phyloP scores from a whole-genome alignment of 2,888 invertebrate species.

The Ephialtes manifestator region DNA sequence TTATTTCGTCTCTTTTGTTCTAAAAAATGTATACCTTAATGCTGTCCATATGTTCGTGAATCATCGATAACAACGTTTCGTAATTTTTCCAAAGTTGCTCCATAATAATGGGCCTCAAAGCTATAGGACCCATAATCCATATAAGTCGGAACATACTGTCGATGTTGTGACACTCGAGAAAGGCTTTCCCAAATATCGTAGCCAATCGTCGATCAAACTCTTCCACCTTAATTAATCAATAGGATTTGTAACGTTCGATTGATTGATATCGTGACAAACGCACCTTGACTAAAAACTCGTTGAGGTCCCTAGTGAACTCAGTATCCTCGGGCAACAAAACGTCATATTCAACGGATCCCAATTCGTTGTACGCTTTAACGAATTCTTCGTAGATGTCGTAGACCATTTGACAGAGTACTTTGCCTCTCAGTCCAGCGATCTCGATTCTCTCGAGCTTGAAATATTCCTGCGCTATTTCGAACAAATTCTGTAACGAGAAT shows the following conservation, averaged over 20 bases:
- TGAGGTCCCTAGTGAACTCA: conserved; percentile 90
- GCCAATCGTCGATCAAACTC: conserved; percentile 93
- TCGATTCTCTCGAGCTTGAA: conserved; percentile 95
- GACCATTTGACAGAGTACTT: conserved; percentile 87
- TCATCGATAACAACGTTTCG: conserved; percentile 88
- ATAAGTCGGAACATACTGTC: conserved; percentile 90
- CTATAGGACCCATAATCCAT: conserved; percentile 91
- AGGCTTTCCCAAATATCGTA: conserved; percentile 92
- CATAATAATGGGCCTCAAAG: conserved; percentile 92
- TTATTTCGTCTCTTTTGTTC: neutral
- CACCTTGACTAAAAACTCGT: conserved; percentile 88
- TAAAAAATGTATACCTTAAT: conserved; percentile 87
- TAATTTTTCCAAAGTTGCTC: conserved; percentile 91
- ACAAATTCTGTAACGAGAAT: conserved; percentile 87
- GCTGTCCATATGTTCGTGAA: conserved; percentile 89
- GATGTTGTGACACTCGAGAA: conserved; percentile 92
- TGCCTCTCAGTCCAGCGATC: conserved; percentile 90
- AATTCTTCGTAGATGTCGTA: conserved; percentile 84
- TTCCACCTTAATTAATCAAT: conserved; percentile 84
- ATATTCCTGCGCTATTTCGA: conserved; percentile 93
- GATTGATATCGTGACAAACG: conserved; percentile 7
- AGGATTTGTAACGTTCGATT: neutral
- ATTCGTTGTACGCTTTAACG: conserved; percentile 78
- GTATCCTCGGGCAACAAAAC: conserved; percentile 91
- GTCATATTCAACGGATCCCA: conserved; percentile 89